Conservation (phyloP, 2,888 invertebrate genomes). For the Halictus ligatus region DNA sequence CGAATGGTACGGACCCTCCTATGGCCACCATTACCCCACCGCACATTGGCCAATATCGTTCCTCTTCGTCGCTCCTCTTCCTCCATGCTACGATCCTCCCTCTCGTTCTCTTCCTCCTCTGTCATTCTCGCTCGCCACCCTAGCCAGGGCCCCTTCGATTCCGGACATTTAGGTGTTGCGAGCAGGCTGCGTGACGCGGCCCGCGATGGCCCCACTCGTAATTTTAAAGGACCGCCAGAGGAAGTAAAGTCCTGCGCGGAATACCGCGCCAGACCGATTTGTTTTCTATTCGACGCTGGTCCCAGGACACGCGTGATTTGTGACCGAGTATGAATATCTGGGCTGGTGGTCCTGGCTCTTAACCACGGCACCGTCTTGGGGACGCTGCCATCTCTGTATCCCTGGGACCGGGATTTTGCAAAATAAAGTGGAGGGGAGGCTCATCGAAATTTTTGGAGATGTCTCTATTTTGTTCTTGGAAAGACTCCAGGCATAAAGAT, state of each 20-base stretch:
- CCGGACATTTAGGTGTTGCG: slow-evolving; percentile 64
- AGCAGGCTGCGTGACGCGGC: slow-evolving; percentile 57
- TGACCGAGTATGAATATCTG: slow-evolving; percentile 41
- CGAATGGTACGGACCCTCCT: slow-evolving; percentile 81
- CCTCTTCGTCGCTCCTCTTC: slow-evolving; percentile 50
- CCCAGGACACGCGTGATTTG: slow-evolving; percentile 40
- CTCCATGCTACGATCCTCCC: not conserved
- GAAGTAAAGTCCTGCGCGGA: slow-evolving; percentile 36
- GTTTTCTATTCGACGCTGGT: slow-evolving; percentile 45
- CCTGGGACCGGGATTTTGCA: not conserved
- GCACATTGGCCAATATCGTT: slow-evolving; percentile 79
- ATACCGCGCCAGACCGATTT: slow-evolving; percentile 49
- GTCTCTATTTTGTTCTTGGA: no score
- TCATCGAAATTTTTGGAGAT: no score
- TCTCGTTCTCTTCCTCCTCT: slow-evolving; percentile 14
- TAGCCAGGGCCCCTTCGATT: slow-evolving; percentile 23
- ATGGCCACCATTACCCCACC: slow-evolving; percentile 80
- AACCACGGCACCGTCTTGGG: not conserved
- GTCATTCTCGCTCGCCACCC: slow-evolving; percentile 30
- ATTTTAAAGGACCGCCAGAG: slow-evolving; percentile 59
- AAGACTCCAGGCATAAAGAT: no score
- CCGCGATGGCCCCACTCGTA: slow-evolving; percentile 57
- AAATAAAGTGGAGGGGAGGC: not conserved
- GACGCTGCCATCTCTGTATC: no score
- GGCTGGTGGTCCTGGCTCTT: not conserved